These are phyloP conservation scores for Lepus europaeus DNA, from an alignment of 2,113 vertebrate genomes.

Conservation along the genomic window DNA sequence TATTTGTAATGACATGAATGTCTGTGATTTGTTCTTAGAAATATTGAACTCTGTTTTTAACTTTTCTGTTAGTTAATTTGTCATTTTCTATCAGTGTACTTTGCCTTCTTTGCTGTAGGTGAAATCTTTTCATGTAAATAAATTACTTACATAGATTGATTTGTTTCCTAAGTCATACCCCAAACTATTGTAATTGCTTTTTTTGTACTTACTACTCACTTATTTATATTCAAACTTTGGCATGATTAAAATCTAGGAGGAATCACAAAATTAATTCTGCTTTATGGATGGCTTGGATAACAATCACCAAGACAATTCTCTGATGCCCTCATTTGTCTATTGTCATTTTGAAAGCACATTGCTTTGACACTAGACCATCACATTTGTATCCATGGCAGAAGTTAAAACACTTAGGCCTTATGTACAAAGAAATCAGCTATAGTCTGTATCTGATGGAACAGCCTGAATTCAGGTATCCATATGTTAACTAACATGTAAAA, in stretches of 20 bases:
- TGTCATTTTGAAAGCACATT: not conserved
- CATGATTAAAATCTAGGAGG: not conserved
- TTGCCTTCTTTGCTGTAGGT: not conserved
- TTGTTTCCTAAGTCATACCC: not conserved
- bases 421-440: not conserved
- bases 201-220: not conserved
- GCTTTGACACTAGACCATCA: not conserved
- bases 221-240: not conserved
- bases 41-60: not conserved
- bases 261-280: not conserved
- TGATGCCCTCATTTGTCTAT: not conserved
- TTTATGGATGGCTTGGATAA: not conserved
- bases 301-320: not conserved
- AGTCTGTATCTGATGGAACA: not conserved
- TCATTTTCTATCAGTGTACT: conserved; percentile 20
- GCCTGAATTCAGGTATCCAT: not conserved
- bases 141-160: conserved; percentile 8
- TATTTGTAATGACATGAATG: no score
- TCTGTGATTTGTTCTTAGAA: not conserved
- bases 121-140: conserved; percentile 22
- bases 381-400: not conserved
- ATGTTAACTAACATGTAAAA: not conserved
- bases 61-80: not conserved
- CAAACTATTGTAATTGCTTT: not conserved
- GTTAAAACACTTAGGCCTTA: not conserved